Percentiles rank a stretch among this genome's conserved stretches.
These are phyloP conservation scores for Chaetodon trifasciatus DNA, from an alignment of 2,797 vertebrate species.

Conservation along the genomic window DNA sequence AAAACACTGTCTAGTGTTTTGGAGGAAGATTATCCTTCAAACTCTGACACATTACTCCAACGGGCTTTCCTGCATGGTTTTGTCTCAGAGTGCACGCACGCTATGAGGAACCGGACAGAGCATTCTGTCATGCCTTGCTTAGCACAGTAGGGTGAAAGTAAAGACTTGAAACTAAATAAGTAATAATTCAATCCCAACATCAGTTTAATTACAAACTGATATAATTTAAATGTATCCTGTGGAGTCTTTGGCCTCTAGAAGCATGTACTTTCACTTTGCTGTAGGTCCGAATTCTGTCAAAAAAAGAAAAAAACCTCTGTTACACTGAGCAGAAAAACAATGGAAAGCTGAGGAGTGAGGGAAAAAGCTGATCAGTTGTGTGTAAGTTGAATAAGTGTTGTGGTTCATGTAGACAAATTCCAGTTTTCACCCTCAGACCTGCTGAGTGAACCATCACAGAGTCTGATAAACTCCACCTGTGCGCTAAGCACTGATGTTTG, in stretches of 20 bases:
- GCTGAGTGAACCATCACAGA: background rate
- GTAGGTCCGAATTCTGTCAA: background rate
- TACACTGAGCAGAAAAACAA: background rate
- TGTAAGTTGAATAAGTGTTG: background rate
- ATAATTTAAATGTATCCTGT: background rate
- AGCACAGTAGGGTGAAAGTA: background rate
- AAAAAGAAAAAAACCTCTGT: background rate
- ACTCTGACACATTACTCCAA: background rate
- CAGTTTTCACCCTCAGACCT: background rate
- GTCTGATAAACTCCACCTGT: slow-evolving; percentile 1
- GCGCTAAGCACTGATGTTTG: background rate
- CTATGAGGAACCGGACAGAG: background rate
- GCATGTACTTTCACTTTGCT: background rate
- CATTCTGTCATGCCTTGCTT: background rate
- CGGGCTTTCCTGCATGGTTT: background rate
- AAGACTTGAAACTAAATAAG: background rate
- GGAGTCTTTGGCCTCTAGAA: background rate
- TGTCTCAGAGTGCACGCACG: background rate
- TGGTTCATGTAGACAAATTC: background rate
- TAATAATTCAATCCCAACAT: background rate
- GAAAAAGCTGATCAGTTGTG: background rate
- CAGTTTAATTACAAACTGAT: background rate
- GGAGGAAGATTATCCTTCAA: background rate
- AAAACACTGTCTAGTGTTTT: background rate
- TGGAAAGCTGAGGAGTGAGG: background rate